Conservation (phyloP, 2,113 vertebrate species). For the Empidonax traillii region DNA sequence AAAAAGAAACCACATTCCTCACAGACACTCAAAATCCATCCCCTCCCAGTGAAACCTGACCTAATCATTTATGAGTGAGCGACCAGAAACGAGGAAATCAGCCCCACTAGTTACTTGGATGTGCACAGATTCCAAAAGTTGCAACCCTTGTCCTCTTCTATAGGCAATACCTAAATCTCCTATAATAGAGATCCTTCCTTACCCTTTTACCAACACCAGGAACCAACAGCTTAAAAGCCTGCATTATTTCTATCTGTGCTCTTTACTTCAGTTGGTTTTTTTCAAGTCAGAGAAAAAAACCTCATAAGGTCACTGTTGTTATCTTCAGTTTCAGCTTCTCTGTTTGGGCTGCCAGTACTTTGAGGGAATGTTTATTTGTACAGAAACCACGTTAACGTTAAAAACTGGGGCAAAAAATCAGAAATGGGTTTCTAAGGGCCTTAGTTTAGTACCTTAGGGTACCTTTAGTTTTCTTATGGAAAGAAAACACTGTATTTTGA, state of each 20-base stretch:
- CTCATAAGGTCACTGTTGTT: background rate
- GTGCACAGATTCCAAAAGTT: background rate
- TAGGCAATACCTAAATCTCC: background rate
- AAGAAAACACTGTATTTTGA: background rate
- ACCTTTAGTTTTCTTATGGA: too few relatives aligned
- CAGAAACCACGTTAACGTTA: background rate
- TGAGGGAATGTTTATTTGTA: background rate
- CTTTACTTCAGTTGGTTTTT: background rate
- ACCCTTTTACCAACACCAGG: background rate
- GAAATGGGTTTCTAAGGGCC: background rate
- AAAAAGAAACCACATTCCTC: background rate
- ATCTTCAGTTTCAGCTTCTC: background rate
- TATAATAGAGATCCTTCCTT: background rate
- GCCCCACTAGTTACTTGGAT: background rate
- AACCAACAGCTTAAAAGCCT: background rate
- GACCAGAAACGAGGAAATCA: background rate
- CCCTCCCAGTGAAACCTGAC: background rate
- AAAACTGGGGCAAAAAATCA: background rate
- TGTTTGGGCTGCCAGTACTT: background rate
- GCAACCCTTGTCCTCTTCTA: background rate
- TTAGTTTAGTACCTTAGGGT: background rate
- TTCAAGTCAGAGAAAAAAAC: background rate
- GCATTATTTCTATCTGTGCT: background rate
- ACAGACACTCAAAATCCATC: background rate
- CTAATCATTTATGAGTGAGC: background rate